phyloP scores from a whole-genome alignment of 2,797 vertebrate species.

The Pteropus rufus region DNA sequence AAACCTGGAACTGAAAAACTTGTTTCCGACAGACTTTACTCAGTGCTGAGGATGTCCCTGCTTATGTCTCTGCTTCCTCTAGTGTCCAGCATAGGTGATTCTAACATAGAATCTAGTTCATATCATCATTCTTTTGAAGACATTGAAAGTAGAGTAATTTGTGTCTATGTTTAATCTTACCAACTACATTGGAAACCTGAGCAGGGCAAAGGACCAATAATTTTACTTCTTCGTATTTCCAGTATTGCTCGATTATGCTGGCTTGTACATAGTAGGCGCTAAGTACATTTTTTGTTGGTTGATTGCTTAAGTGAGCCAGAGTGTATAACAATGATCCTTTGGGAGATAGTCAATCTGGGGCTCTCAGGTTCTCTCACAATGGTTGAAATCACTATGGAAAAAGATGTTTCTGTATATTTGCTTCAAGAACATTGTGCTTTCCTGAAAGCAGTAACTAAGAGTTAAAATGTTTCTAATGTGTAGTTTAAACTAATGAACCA shows the following conservation, averaged over 20 bases:
- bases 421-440: slow-evolving; percentile 52
- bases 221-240: slow-evolving; percentile 37
- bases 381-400: slow-evolving; percentile 23
- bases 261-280: slow-evolving; percentile 51
- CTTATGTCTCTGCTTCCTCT: background rate
- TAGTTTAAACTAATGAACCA: slow-evolving; percentile 60
- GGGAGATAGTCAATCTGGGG: background rate
- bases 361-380: slow-evolving; percentile 41
- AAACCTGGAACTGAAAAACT: background rate
- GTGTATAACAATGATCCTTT: background rate
- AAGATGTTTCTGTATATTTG: slow-evolving; percentile 46
- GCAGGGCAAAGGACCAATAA: background rate
- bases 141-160: background rate
- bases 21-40: background rate
- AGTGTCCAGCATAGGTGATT: background rate
- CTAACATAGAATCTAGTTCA: background rate
- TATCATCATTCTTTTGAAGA: background rate
- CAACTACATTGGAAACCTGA: slow-evolving; percentile 34
- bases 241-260: slow-evolving; percentile 46
- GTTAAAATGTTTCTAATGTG: slow-evolving; percentile 36
- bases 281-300: background rate
- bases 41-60: background rate
- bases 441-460: slow-evolving; percentile 54
- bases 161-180: slow-evolving; percentile 2
- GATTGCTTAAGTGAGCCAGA: slow-evolving; percentile 20